Evolutionary conservation across 1,140 invertebrate genomes (phyloP).

Genomic region (Drosophila pseudoananassae): DNA sequence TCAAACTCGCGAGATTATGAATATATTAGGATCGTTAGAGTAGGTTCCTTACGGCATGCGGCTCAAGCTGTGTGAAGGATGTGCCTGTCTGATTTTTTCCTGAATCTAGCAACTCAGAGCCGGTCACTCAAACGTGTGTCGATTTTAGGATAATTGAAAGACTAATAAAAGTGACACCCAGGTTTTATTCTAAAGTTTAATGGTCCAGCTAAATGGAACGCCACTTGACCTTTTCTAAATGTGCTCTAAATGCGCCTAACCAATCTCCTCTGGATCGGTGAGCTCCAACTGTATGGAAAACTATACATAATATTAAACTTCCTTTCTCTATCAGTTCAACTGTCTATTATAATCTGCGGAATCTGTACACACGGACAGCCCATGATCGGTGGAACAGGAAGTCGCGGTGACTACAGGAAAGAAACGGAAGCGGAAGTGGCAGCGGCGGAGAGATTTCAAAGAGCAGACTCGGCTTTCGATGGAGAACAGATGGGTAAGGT

Average conservation of each 20-base stretch:
- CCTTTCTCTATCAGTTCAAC: constrained; percentile 9
- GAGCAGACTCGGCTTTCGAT: neutral
- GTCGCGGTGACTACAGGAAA: constrained; percentile 5
- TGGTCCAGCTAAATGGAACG: constrained; percentile 26
- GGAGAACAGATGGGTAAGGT: constrained; percentile 3
- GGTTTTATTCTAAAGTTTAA: constrained; percentile 8
- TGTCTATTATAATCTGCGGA: constrained; percentile 35
- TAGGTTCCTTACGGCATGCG: constrained; percentile 9
- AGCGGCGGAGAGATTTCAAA: neutral
- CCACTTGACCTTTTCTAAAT: constrained; percentile 37
- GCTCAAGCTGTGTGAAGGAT: constrained; percentile 33
- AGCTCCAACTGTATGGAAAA: neutral
- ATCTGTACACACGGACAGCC: constrained; percentile 23
- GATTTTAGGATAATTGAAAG: neutral
- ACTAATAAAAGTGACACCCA: neutral
- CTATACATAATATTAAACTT: too few species aligned
- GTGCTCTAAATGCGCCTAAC: constrained; percentile 70
- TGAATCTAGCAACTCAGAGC: constrained; percentile 3
- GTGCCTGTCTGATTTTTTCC: neutral
- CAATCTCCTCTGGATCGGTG: constrained; percentile 55
- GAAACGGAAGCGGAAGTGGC: neutral
- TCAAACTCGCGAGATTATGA: constrained; percentile 18
- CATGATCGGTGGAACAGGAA: constrained; percentile 5
- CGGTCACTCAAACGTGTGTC: neutral
- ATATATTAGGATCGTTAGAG: constrained; percentile 20